Base-by-base conservation (phyloP, 2,113 vertebrate species). In the Zosterops pallidus region DNA sequence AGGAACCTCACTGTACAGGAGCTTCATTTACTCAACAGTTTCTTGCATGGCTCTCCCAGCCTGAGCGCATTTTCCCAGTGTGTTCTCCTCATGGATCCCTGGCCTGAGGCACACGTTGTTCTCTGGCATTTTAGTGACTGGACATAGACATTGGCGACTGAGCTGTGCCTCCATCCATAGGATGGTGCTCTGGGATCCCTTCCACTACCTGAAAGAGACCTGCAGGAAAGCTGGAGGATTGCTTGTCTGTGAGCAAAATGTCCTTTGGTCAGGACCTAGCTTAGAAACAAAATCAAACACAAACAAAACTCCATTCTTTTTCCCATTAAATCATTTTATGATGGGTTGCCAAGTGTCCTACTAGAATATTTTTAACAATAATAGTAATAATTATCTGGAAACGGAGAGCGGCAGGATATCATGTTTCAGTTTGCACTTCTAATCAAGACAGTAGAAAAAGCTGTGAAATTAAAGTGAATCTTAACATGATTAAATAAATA, bases 401-500 rank as follows among this genome's bases (percentile, higher is more conserved):
- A 93, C 57, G 35, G 42, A 70, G 64, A 93, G 60, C 3, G 3
- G 26, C 60, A 70, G 39, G 74, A 18, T 68, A 33, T 77, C 0
- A 0, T 47, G 72, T 63, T 88, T 86, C 64, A 67, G 69, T 44
- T 64, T 49, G 21, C 9, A 39, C 20, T 57, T 80, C 37, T 90
- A 94, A 86, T 92, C 35, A 81, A 89, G 89, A 41, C 29, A 67
- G 47, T 47, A 78, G 72, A 80, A 94, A 94, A 96, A 14, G 41
- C 77, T 91, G 60, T 92, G 77, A 88, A 95, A 86, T 93, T 83
- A 93, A 83, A 92, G 52, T 72, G 84, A 90, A 70, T 83, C 47
- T 90, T 93, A 93, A 94, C 68, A 25, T 81, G 80, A 92, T 94
- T 89, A 94, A 92, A 92, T 95, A 92, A 92, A 95, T 71, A 82